Evolutionary conservation across 2,797 vertebrate species (phyloP), one percentile per base, ranked within the genome.

Genomic region (Acanthurus tractus): DNA sequence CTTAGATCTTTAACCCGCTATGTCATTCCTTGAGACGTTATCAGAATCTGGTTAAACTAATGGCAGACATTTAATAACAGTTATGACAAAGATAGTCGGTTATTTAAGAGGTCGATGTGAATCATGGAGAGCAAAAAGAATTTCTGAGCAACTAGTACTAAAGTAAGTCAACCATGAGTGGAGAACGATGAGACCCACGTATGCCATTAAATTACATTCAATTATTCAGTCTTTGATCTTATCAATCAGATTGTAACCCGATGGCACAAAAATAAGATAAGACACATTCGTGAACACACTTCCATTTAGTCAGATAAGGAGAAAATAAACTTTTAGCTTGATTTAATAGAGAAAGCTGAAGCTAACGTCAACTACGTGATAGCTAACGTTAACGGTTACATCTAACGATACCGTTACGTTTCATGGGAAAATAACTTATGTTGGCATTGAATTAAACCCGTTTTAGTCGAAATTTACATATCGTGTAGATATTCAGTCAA

Each of bases 101-200:
- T 71, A 56, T 29, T 29, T 17, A 29, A 6, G 17, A 8, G 6
- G 15, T 10, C 20, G 25, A 22, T 8, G 15, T 53, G 74, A 74
- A 67, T 50, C 68, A 67, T 0, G 18, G 12, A 36, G 25, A 59
- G 36, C 36, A 68, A 17, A 49, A 53, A 65, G n/a, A 76, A 58
- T 56, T 72, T 53, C 25, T 70, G 53, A 49, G 36, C 10, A 22
- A 56, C 18, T 57, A 55, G 29, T 71, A 44, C 73, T 8, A 12
- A n/a, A 29, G 38, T 42, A 74, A 81, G 58, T 57, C 74, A 79
- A 25, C 12, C 64, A 38, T 0, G 12, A 50, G 49, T 54, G 36
- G 15, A 70, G 54, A 63, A 44, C 29, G 29, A 49, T 79, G 65
- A 36, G 46, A 74, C 36, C 13, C 67, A 81, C 80, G 63, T 52